These are phyloP conservation scores for Oxygymnocypris stewartii DNA, from an alignment of 2,113 vertebrate species.

Conservation along the genomic window DNA sequence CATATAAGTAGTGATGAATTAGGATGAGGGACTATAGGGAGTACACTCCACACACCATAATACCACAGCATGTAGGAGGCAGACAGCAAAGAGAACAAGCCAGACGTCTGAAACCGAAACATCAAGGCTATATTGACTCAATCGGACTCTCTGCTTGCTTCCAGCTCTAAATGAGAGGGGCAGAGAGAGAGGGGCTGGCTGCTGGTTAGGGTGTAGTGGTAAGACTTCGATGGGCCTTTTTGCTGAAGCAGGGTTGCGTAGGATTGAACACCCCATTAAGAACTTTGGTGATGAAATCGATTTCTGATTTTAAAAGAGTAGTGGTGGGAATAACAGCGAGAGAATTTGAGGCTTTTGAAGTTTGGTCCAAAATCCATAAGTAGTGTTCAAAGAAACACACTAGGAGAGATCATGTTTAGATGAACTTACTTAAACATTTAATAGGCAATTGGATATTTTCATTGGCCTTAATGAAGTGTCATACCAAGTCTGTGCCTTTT, in stretches of 20 bases:
- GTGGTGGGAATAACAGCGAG: conserved; percentile 7
- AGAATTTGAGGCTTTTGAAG: conserved; percentile 17
- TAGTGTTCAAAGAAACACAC: neutral
- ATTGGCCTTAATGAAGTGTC: conserved; percentile 33
- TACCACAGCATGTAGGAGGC: conserved; percentile 22
- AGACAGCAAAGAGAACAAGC: conserved; percentile 32
- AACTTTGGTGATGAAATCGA: conserved; percentile 1
- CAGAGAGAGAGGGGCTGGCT: neutral
- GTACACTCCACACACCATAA: conserved; percentile 24
- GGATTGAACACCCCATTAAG: conserved; percentile 4
- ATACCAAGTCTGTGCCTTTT: conserved; percentile 19
- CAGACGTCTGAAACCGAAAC: conserved; percentile 34
- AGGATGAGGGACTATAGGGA: conserved; percentile 25
- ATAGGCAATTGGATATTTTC: conserved; percentile 36
- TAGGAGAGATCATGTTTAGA: conserved; percentile 20
- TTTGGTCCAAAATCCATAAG: conserved; percentile 34
- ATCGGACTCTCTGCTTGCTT: conserved; percentile 34
- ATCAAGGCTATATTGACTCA: conserved; percentile 35
- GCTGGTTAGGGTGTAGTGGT: neutral
- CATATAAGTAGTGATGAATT: conserved; percentile 39
- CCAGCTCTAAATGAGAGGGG: conserved; percentile 25
- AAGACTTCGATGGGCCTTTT: conserved; percentile 7
- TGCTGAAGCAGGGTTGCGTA: neutral
- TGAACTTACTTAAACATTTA: conserved; percentile 33
- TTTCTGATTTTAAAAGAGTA: neutral